Evolutionary conservation across 2,113 vertebrate species (phyloP).

Genomic region (Sylvilagus bachmani): DNA sequence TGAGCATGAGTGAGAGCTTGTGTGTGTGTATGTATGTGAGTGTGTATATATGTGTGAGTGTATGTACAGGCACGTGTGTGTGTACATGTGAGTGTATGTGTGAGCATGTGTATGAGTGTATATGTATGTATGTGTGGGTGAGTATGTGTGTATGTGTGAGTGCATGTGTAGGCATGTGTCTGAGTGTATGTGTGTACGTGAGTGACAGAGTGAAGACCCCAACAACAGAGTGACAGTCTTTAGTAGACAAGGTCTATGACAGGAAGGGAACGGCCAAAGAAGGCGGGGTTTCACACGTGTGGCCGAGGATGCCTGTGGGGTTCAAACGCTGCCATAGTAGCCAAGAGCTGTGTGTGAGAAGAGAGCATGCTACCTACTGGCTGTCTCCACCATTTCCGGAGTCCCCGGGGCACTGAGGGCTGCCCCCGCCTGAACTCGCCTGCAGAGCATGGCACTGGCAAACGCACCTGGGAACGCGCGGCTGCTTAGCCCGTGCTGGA

Average conservation of each 20-base stretch:
- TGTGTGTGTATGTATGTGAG: no score
- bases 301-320: background rate
- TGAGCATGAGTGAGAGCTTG: no score
- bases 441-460: background rate
- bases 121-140: no score
- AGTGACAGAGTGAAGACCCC: background rate
- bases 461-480: background rate
- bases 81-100: background rate
- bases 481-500: background rate
- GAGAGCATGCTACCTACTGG: background rate
- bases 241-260: background rate
- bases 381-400: background rate
- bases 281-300: background rate
- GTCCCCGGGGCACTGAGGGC: background rate
- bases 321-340: background rate
- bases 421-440: background rate
- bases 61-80: no score
- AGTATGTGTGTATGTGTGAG: no score
- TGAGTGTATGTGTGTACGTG: background rate
- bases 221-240: background rate
- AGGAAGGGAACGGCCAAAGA: background rate
- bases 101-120: no score
- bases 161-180: no score
- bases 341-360: background rate
- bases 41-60: no score